Percentiles rank a stretch among this genome's conserved stretches.
Conservation (phyloP, 1,140 invertebrate genomes). For the Oedothorax gibbosus region DNA sequence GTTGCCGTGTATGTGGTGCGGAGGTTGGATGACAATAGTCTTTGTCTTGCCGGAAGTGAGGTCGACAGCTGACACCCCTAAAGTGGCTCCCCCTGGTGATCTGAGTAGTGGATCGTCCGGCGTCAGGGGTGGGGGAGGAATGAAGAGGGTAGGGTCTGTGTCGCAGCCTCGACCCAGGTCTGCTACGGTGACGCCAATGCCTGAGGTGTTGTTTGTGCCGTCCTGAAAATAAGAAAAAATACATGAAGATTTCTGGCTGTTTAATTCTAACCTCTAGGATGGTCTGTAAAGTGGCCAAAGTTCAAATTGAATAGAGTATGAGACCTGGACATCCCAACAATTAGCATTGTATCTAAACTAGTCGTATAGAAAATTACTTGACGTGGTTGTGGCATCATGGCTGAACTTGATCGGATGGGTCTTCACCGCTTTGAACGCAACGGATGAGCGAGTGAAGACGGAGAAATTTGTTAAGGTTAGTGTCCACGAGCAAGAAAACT, state of each 20-base stretch:
- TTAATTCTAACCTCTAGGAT: too few species aligned
- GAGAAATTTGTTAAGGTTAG: too few species aligned
- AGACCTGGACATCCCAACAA: too few species aligned
- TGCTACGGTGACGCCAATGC: slow-evolving; percentile 7
- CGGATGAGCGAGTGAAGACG: too few species aligned
- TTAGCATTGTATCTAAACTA: too few species aligned
- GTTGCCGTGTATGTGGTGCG: slow-evolving; percentile 21
- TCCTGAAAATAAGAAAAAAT: slow-evolving; percentile 23
- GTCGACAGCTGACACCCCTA: slow-evolving; percentile 51
- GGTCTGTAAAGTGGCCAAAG: too few species aligned
- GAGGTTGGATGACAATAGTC: slow-evolving; percentile 51
- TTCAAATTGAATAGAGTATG: too few species aligned
- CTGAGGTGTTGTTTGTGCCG: slow-evolving; percentile 19
- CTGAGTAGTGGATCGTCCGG: slow-evolving; percentile 45
- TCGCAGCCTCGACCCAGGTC: slow-evolving; percentile 32
- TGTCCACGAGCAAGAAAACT: too few species aligned
- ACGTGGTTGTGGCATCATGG: too few species aligned
- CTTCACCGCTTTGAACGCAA: too few species aligned
- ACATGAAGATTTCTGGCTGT: neutral
- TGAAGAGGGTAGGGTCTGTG: slow-evolving; percentile 32
- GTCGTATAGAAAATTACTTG: too few species aligned
- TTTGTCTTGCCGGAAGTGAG: slow-evolving; percentile 53
- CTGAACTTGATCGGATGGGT: too few species aligned
- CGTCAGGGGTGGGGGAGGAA: slow-evolving; percentile 33
- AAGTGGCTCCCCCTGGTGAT: slow-evolving; percentile 44